Evolutionary conservation across 2,888 invertebrate genomes (phyloP).

Genomic region (Chrysotoxum bicinctum): DNA sequence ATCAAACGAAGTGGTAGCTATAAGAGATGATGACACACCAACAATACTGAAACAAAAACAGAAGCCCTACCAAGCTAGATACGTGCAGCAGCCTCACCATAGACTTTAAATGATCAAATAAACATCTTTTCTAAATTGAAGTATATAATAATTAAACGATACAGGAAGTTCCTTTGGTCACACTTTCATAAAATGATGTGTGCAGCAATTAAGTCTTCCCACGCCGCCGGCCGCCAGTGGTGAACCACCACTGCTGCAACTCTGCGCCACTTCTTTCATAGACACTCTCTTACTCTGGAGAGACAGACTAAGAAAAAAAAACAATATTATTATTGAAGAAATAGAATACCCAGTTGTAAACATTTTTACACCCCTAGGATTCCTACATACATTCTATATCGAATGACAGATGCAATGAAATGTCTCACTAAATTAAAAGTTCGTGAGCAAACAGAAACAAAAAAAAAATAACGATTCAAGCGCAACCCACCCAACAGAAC

Average conservation of each 20-base stretch:
- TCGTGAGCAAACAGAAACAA: slow-evolving; percentile 60
- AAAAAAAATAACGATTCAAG: slow-evolving; percentile 47
- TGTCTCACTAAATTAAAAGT: slow-evolving; percentile 69
- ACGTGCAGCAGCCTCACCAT: background rate
- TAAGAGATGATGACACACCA: background rate
- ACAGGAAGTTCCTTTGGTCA: slow-evolving; percentile 23
- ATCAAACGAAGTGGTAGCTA: no score
- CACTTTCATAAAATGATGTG: slow-evolving; percentile 23
- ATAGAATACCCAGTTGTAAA: slow-evolving; percentile 54
- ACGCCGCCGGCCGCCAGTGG: background rate
- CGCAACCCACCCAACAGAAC: slow-evolving; percentile 56
- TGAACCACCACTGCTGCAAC: background rate
- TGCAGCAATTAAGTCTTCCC: slow-evolving; percentile 55
- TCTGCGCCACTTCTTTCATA: background rate
- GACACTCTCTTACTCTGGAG: background rate
- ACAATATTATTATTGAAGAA: slow-evolving; percentile 25
- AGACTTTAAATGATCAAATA: slow-evolving; percentile 6
- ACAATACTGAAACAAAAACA: background rate
- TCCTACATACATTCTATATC: no score
- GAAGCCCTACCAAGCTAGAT: slow-evolving; percentile 13
- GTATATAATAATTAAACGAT: slow-evolving; percentile 35
- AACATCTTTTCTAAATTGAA: slow-evolving; percentile 1
- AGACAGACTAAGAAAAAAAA: background rate
- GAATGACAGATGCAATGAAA: slow-evolving; percentile 66
- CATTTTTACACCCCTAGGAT: slow-evolving; percentile 53